Base-by-base conservation (phyloP, 1,140 invertebrate species). In the Aphis gossypii region DNA sequence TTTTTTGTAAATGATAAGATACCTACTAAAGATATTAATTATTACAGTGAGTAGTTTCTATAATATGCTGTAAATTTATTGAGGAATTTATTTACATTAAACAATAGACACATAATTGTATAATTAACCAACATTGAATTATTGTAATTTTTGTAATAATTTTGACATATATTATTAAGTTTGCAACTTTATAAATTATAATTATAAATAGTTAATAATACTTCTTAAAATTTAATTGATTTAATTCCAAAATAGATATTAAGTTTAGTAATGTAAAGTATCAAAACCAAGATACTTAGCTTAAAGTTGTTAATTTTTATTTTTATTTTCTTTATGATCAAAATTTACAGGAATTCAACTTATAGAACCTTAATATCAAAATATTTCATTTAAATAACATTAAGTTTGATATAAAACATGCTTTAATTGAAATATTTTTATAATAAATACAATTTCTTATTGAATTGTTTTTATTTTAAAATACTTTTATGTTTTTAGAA, bases 91-190 rank as follows among this genome's bases (percentile, higher is more conserved):
- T 88, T 25, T 51, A 88, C 25, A 35, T 88, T 48, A n/a, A 88
- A 48, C 48, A 23, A 44, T 60, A 90, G 25, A 44, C 18, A n/a
- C 25, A 60, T 8, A 90, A 60, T 46, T 90, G 56, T 90, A 68
- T 44, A 90, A 68, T 60, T 35, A 46, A 44, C 38, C 11, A 44
- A 23, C 18, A 44, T 90, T 90, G 56, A 90, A 90, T 68, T 60
- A 41, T 87, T 88, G 89, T 90, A 90, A 68, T 68, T 90, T 90
- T 68, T 90, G 38, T 90, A 90, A 68, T 38, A 30, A 68, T 90
- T 90, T 90, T 44, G 21, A 44, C 11, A 90, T 60, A 23, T 90
- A 60, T 90, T 60, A 90, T 90, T 90, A 90, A 90, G 89, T 90
- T 90, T 90, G 54, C 35, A 68, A 68, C 38, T 90, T 90, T 68